A percentile compares a stretch with the other conserved stretches of the same genome.
phyloP scores from a whole-genome alignment of 2,113 vertebrate species.

The Eublepharis macularius region DNA sequence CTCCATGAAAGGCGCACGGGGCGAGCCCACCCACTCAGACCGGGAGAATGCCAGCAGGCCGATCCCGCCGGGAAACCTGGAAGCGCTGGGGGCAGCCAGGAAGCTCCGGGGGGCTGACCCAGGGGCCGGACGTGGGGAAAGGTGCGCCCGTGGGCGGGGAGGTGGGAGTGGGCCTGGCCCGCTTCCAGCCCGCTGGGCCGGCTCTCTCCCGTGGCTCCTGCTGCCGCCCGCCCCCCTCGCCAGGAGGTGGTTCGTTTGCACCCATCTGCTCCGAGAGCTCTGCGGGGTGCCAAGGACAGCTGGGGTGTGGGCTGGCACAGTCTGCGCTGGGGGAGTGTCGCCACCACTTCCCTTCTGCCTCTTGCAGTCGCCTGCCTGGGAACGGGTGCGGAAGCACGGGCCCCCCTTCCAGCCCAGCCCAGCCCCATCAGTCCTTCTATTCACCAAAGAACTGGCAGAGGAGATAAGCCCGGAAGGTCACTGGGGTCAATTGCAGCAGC shows the following conservation, averaged over 20 bases:
- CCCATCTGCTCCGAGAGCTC: neutral
- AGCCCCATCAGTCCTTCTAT: neutral
- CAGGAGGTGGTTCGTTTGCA: neutral
- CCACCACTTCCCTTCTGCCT: neutral
- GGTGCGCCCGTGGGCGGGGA: too few relatives aligned
- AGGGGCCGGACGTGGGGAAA: too few relatives aligned
- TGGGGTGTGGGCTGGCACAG: neutral
- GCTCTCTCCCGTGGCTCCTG: too few relatives aligned
- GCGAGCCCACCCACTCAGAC: too few relatives aligned
- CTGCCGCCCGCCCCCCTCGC: too few relatives aligned
- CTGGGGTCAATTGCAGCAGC: neutral
- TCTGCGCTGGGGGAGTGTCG: neutral
- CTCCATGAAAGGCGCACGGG: neutral
- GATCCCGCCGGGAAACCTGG: too few relatives aligned
- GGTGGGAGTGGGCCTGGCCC: neutral
- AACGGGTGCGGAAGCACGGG: neutral
- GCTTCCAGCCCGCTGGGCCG: neutral
- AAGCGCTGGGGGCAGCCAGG: too few relatives aligned
- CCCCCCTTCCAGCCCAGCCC: neutral
- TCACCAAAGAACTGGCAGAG: neutral
- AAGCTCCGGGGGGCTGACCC: too few relatives aligned
- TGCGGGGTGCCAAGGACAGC: neutral
- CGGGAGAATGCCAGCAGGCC: too few relatives aligned
- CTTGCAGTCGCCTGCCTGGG: neutral
- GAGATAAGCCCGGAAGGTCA: neutral